phyloP scores from a whole-genome alignment of 2,113 vertebrate species.

The Malurus melanocephalus region DNA sequence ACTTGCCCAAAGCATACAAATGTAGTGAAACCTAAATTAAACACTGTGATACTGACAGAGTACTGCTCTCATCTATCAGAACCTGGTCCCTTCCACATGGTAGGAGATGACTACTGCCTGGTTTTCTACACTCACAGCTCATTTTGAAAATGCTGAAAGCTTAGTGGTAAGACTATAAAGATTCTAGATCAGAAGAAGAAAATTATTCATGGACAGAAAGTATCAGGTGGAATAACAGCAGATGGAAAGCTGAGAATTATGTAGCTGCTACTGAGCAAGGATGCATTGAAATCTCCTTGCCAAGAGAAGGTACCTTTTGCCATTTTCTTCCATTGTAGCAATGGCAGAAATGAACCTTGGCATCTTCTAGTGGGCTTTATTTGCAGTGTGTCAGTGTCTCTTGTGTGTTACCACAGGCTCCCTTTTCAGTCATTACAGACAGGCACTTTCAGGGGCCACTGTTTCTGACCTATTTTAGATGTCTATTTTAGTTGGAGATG shows the following conservation, averaged over 20 bases:
- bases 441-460: slow-evolving; percentile 2
- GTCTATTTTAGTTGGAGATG: slow-evolving; percentile 49
- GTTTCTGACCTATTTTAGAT: slow-evolving; percentile 52
- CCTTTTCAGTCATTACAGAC: neutral
- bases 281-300: neutral
- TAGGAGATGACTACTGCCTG: neutral
- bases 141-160: neutral
- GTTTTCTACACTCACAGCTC: neutral
- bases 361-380: neutral
- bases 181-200: neutral
- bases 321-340: neutral
- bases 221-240: neutral
- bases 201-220: neutral
- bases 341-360: neutral
- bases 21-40: neutral
- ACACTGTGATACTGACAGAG: neutral
- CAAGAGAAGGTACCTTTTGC: neutral
- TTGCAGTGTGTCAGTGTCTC: neutral
- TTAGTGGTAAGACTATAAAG: neutral
- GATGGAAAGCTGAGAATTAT: neutral
- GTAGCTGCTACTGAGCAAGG: neutral
- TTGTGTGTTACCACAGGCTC: neutral
- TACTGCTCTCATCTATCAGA: neutral
- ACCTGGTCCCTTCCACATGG: neutral
- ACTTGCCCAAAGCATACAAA: neutral